phyloP scores from a whole-genome alignment of 2,113 vertebrate species.

The Lycaon pictus region DNA sequence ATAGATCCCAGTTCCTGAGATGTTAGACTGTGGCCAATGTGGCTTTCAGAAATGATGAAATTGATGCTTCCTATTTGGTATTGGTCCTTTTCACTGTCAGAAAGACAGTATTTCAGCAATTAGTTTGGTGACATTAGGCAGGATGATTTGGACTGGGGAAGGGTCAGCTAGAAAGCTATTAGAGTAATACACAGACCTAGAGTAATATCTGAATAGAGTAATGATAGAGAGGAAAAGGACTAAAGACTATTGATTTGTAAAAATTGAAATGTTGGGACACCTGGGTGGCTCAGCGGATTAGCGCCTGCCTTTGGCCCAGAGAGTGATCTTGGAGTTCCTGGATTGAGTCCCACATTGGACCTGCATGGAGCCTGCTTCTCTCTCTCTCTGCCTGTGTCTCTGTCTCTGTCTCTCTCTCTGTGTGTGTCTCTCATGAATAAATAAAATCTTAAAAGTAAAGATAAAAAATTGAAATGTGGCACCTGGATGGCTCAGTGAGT shows the following conservation, averaged over 20 bases:
- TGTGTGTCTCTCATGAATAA: too few species aligned
- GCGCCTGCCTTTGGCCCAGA: background rate
- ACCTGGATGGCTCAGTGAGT: background rate
- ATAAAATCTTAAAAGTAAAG: too few species aligned
- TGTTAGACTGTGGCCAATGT: background rate
- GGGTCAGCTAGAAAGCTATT: background rate
- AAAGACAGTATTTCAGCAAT: background rate
- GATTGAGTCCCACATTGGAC: too few species aligned
- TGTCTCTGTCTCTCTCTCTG: too few species aligned
- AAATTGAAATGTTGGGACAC: background rate
- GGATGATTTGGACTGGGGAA: background rate
- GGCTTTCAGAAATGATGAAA: background rate
- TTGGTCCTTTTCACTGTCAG: background rate
- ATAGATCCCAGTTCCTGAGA: background rate
- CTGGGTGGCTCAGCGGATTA: background rate
- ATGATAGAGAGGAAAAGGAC: background rate
- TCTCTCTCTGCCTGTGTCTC: too few species aligned
- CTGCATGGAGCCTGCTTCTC: too few species aligned
- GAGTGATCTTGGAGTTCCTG: too few species aligned
- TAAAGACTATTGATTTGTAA: background rate
- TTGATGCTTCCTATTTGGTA: background rate
- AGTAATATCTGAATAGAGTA: background rate
- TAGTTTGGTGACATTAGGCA: background rate
- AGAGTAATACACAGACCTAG: background rate
- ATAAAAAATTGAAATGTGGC: background rate